Evolutionary conservation across 1,140 invertebrate species (phyloP), one percentile per base, ranked within the genome.

Genomic region (Listronotus bonariensis): DNA sequence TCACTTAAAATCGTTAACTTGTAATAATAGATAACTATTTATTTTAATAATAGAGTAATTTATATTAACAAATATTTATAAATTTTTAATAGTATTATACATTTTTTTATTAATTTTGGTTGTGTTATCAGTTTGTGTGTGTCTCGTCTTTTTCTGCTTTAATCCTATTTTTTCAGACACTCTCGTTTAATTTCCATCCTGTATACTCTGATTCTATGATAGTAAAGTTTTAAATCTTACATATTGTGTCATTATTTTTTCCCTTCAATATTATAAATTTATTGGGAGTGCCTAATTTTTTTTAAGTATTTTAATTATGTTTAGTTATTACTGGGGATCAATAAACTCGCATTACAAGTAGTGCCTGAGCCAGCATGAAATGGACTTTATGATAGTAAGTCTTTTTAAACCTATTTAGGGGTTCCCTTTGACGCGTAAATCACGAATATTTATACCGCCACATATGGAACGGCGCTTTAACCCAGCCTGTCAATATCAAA

Each of bases 41-140:
- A 70, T 68, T 70, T 70, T 70, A 70, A 65, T 67, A 70, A 70
- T 68, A 70, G 65, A 68, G 68, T 70, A 68, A 70, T 68, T 70
- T 70, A 70, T 70, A 68, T 70, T 70, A 67, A 70, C 56, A 69
- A 66, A 57, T 55, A 65, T 65, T 61, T 61, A 62, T 62, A 62
- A 49, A 62, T 46, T 51, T 61, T 61, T 64, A 51, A 63, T 65
- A 70, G 68, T 68, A 68, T 70, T 70, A 70, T 65, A 68, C 56
- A 46, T 61, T 7, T 59, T 58, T 57, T 43, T 11, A 18, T 51
- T 43, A 62, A 46, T 40, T 45, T 51, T 26, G 15, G 38, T 66
- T 66, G 49, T 59, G 64, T 59, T 59, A 51, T 57, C 41, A 58
- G 31, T 40, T 56, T 60, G 58, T 60, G 36, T 54, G 48, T 62